Conservation (phyloP, 2,888 invertebrate genomes). For the Hypomecis punctinalis region DNA sequence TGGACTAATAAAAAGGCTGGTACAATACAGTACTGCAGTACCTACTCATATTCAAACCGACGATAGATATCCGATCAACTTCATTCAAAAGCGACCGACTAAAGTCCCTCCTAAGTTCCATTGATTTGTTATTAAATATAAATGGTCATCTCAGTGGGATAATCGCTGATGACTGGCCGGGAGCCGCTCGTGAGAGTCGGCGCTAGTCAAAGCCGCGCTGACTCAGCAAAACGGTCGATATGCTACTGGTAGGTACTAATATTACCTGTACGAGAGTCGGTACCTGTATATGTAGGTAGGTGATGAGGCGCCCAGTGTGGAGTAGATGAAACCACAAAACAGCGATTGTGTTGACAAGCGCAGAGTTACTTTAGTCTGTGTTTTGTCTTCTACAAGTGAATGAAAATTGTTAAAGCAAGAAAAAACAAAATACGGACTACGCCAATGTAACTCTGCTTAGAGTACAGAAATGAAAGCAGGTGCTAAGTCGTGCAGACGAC, state of each 20-base stretch:
- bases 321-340: neutral
- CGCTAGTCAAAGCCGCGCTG: conserved; percentile 64
- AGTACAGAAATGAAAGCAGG: no score
- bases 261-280: conserved; percentile 18
- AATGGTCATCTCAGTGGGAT: conserved; percentile 30
- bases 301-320: neutral
- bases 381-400: no score
- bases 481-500: no score
- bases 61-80: neutral
- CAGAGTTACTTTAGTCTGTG: no score
- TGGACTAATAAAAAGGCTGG: no score
- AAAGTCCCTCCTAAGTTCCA: conserved; percentile 7
- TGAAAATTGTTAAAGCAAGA: no score
- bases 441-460: no score
- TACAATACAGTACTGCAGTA: no score
- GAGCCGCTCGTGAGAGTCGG: conserved; percentile 67
- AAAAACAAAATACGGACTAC: no score
- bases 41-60: no score
- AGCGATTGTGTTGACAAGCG: neutral
- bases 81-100: conserved; percentile 3
- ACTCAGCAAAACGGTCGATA: conserved; percentile 62
- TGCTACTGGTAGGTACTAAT: conserved; percentile 52
- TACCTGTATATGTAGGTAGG: conserved; percentile 7
- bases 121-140: conserved; percentile 21
- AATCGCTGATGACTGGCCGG: conserved; percentile 27